Evolutionary conservation across 1,140 invertebrate genomes (phyloP), one percentile per base, ranked within the genome.

Genomic region (Papilio polytes): DNA sequence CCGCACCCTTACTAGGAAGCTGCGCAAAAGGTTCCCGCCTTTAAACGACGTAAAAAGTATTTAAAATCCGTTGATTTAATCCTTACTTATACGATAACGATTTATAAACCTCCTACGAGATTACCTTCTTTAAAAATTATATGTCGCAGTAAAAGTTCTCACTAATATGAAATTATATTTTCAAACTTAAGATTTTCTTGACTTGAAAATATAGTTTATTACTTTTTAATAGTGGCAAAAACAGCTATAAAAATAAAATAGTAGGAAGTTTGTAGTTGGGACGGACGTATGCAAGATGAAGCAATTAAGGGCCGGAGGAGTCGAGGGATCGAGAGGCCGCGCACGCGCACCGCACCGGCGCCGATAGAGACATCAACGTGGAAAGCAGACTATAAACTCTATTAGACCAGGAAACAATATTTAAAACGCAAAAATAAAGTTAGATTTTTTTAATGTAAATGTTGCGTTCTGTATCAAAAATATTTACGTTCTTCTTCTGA

Each of bases 231-330:
- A 78, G 59, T 87, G 85, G 72, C 81, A 66, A 79, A 66, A 63
- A 85, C 83, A 85, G 66, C 72, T 84, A 83, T 83, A 84, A 85
- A 80, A 86, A 83, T 89, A 82, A 81, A 82, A 84, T 82, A 84
- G 80, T 83, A 77, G 80, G 80, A 80, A 83, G 80, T 85, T 88
- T 90, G 87, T 90, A 91, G 88, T 86, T 91, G 88, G 87, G 85
- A 85, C 85, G 86, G 86, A 86, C 86, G 87, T 89, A 91, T 90
- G 85, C 88, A 87, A 94, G 92, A 94, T 95, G 92, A 95, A 94
- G 92, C 91, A 94, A 95, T 95, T 95, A 95, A 93, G 91, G 87
- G 89, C 76, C 91, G 91, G 92, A 88, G 88, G 90, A 87, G 74
- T 83, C 74, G 84, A 80, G 72, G 88, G 53, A 76, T 76, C 84